Base-by-base conservation (phyloP, 2,797 vertebrate genomes). In the Characodon lateralis region DNA sequence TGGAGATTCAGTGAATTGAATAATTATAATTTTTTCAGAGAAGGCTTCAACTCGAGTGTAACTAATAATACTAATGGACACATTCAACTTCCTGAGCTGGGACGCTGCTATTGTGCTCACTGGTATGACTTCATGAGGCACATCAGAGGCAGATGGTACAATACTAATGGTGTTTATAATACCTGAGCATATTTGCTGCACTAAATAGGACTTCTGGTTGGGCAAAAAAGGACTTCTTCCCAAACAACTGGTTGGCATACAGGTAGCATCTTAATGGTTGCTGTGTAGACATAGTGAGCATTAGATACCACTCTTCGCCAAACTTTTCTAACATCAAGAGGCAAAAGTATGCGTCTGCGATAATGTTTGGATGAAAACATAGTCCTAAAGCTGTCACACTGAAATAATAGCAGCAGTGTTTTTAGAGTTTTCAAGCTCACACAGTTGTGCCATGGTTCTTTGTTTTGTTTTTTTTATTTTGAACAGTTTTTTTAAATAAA, bases 41-140 rank as follows among this genome's bases (percentile, higher is more conserved):
- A 13, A 73, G 72, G 71, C 41, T 63, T 66, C 80, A 31, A 71
- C 79, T 86, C 85, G 76, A 13, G 50, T 51, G 50, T 51, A 51
- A 51, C 50, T 18, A 18, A 76, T 73, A 66, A 50, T 69, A 78
- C 78, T 78, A 81, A 78, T 58, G 66, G 74, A 65, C 43, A 28
- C 51, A 74, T 77, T 85, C 61, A 75, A 79, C 61, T 78, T 86
- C 43, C 71, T 77, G 31, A 78, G 77, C 59, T 71, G 75, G 61
- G 24, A 39, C 24, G 16, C 7, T 76, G 74, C 41, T 68, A 50
- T 72, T 80, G 28, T 83, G 2, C 72, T 74, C 41, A 65, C 16
- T 68, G 70, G 72, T 77, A 71, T 41, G 66, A 75, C 61, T 63
- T 69, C 75, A 71, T 41, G 41, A 69, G 78, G 68, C 65, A 59